Percentiles rank a stretch among this genome's conserved stretches.
Evolutionary conservation across 2,113 vertebrate species (phyloP).

Genomic region (Zosterops borbonicus): DNA sequence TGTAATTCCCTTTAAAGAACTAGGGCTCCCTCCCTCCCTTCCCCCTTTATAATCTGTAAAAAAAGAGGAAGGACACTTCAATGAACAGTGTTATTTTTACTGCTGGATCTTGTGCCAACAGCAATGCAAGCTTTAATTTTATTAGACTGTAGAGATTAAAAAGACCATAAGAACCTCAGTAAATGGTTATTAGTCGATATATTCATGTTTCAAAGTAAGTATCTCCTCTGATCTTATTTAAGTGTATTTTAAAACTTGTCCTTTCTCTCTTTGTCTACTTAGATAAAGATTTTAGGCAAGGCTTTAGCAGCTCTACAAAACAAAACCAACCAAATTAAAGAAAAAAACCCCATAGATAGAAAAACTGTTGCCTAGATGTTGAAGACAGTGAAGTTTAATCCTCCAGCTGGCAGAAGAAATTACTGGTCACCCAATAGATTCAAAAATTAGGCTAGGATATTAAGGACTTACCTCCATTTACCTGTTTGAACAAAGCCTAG

Average conservation of each 20-base stretch:
- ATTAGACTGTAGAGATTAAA: not conserved
- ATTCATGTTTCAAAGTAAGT: not conserved
- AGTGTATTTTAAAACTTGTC: not conserved
- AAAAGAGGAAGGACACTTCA: not conserved
- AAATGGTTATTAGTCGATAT: not conserved
- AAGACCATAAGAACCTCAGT: not conserved
- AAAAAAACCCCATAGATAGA: not conserved
- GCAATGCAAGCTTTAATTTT: not conserved
- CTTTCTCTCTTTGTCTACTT: not conserved
- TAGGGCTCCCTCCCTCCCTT: not conserved
- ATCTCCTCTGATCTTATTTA: not conserved
- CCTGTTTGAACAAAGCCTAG: not conserved
- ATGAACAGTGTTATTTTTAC: not conserved
- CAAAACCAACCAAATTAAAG: rapidly evolving
- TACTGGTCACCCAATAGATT: not conserved
- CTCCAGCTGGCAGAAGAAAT: not conserved
- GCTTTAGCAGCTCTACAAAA: not conserved
- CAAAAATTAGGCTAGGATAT: not conserved
- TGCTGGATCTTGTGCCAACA: not conserved
- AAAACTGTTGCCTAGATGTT: not conserved
- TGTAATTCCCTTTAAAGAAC: not conserved
- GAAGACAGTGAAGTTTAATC: not conserved
- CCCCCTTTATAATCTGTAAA: not conserved
- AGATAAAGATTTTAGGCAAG: not conserved
- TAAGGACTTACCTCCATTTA: not conserved